phyloP scores from a whole-genome alignment of 1,140 invertebrate genomes.

The Hyles euphorbiae region DNA sequence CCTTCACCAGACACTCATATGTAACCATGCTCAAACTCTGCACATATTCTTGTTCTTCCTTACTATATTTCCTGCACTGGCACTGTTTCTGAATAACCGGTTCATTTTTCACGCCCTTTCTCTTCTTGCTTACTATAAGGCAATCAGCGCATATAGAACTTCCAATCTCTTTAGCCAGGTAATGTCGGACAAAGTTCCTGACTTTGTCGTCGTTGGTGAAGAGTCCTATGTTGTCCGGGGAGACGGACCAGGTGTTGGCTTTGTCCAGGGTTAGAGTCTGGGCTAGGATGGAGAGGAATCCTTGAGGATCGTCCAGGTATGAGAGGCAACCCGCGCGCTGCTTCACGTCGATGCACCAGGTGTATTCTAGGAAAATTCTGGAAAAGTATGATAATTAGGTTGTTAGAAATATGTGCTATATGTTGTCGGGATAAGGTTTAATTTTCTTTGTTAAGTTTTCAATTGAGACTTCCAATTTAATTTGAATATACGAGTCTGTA shows the following conservation, averaged over 20 bases:
- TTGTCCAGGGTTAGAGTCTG: slow-evolving; percentile 89
- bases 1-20: slow-evolving; percentile 91
- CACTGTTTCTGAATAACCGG: slow-evolving; percentile 29
- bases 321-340: slow-evolving; percentile 92
- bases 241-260: slow-evolving; percentile 81
- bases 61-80: slow-evolving; percentile 34
- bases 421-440: too few relatives aligned
- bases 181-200: slow-evolving; percentile 80
- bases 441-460: too few relatives aligned
- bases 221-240: slow-evolving; percentile 77
- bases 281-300: slow-evolving; percentile 88
- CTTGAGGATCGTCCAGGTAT: slow-evolving; percentile 91
- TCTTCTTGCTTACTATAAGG: slow-evolving; percentile 29
- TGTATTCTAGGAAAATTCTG: slow-evolving; percentile 81
- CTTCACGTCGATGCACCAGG: slow-evolving; percentile 88
- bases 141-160: slow-evolving; percentile 46
- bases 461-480: too few relatives aligned
- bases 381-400: slow-evolving; percentile 9
- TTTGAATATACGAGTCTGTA: too few relatives aligned
- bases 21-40: slow-evolving; percentile 85
- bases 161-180: slow-evolving; percentile 65
- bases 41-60: slow-evolving; percentile 71
- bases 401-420: not conserved
- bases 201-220: slow-evolving; percentile 82
- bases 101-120: slow-evolving; percentile 34